A percentile compares a stretch with the other conserved stretches of the same genome.
phyloP scores from a whole-genome alignment of 1,140 invertebrate species.

The Achroia grisella region DNA sequence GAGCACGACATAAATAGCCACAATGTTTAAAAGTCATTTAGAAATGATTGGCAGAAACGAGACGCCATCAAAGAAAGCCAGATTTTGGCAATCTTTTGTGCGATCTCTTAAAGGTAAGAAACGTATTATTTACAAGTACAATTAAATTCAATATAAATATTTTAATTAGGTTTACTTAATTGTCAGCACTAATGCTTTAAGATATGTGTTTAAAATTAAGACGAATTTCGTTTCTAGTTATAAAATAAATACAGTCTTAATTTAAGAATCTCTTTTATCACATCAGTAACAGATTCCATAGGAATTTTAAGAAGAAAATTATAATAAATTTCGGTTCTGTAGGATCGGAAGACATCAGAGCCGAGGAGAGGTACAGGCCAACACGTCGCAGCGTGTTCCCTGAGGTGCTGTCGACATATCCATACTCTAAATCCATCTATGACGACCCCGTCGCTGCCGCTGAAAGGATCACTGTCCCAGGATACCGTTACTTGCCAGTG shows the following conservation, averaged over 20 bases:
- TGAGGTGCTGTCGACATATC: conserved; percentile 75
- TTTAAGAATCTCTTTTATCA: too few relatives aligned
- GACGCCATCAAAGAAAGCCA: conserved; percentile 91
- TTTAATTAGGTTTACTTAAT: too few relatives aligned
- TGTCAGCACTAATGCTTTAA: too few relatives aligned
- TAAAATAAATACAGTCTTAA: too few relatives aligned
- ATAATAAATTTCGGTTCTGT: conserved; percentile 1
- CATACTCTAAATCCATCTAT: conserved; percentile 87
- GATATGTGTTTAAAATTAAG: too few relatives aligned
- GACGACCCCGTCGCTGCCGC: conserved; percentile 85
- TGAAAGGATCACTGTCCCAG: conserved; percentile 87
- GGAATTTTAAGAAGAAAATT: too few relatives aligned
- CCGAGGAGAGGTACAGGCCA: conserved; percentile 82
- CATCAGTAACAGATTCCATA: too few relatives aligned
- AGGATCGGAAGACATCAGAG: conserved; percentile 93
- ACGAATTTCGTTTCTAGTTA: too few relatives aligned
- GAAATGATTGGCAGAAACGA: conserved; percentile 94
- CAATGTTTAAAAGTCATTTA: conserved; percentile 91
- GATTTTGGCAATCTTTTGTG: conserved; percentile 94
- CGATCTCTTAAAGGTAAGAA: conserved; percentile 88
- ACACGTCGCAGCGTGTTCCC: conserved; percentile 82
- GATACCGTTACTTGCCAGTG: conserved; percentile 91
- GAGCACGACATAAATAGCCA: conserved; percentile 81
- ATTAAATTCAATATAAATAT: not conserved
- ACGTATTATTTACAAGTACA: too few relatives aligned